Conservation (phyloP, 1,140 invertebrate species). For the Pseudoatta argentina region DNA sequence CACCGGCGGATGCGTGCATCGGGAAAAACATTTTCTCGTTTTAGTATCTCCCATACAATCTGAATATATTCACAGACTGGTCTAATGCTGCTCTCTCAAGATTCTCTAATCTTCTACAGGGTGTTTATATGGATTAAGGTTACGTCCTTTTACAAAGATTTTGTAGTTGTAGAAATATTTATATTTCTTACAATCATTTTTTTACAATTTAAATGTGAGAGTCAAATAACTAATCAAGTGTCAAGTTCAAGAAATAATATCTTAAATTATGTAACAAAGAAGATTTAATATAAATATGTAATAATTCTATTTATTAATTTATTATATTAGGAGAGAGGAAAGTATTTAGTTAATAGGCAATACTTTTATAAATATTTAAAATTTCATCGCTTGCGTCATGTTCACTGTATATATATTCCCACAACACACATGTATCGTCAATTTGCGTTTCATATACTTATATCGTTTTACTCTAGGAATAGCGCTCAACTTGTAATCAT, state of each 20-base stretch:
- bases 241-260: conserved; percentile 4
- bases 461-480: conserved; percentile 24
- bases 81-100: neutral
- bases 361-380: neutral
- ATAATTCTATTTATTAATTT: conserved; percentile 8
- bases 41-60: conserved; percentile 9
- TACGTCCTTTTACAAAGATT: neutral
- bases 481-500: conserved; percentile 32
- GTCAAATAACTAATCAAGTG: no score
- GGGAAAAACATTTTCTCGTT: conserved; percentile 46
- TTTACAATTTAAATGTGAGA: neutral
- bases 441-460: conserved; percentile 28
- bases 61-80: neutral
- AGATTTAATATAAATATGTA: neutral
- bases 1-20: conserved; percentile 25
- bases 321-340: neutral
- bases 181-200: neutral
- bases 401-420: neutral
- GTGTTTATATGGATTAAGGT: neutral
- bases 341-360: neutral
- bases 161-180: neutral
- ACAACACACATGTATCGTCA: conserved; percentile 3
- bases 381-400: neutral
- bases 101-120: neutral
- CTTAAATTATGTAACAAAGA: neutral